Percentiles rank a stretch among this genome's conserved stretches.
phyloP scores from a whole-genome alignment of 2,113 vertebrate genomes.

The Triplophysa siluroides region DNA sequence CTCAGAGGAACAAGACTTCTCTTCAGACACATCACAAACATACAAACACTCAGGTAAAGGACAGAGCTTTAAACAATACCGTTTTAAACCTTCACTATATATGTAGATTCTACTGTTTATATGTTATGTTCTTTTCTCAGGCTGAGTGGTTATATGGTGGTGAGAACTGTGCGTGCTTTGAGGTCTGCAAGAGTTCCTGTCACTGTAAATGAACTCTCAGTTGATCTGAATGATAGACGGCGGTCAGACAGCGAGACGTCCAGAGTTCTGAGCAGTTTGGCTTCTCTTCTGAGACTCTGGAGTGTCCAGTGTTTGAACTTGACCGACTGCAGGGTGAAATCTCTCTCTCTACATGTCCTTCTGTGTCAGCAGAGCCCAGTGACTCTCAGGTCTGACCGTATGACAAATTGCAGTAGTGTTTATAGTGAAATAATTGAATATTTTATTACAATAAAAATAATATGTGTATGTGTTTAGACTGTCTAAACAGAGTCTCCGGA shows the following conservation, averaged over 20 bases:
- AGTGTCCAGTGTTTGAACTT: slow-evolving; percentile 47
- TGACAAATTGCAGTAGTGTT: neutral
- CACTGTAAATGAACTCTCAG: slow-evolving; percentile 38
- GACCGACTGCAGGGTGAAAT: slow-evolving; percentile 20
- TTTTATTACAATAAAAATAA: too few relatives aligned
- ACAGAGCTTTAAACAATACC: neutral
- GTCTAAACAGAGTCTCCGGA: slow-evolving; percentile 30
- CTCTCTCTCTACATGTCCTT: slow-evolving; percentile 23
- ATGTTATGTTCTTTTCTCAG: slow-evolving; percentile 25
- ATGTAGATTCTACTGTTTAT: neutral
- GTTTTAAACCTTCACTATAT: neutral
- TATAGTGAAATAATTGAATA: neutral
- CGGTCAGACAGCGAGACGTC: slow-evolving; percentile 3
- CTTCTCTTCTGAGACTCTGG: slow-evolving; percentile 47
- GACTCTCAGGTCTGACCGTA: slow-evolving; percentile 41
- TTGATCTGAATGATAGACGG: neutral
- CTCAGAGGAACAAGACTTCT: slow-evolving; percentile 42
- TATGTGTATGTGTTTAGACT: neutral
- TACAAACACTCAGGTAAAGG: slow-evolving; percentile 42
- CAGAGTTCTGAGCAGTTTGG: slow-evolving; percentile 32
- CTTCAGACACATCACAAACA: slow-evolving; percentile 29
- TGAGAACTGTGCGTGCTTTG: neutral
- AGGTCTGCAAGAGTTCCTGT: slow-evolving; percentile 3
- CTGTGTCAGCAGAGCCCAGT: slow-evolving; percentile 22
- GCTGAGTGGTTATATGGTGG: slow-evolving; percentile 38